Conservation (phyloP, 2,888 invertebrate genomes). For the Epistrophe eligans region DNA sequence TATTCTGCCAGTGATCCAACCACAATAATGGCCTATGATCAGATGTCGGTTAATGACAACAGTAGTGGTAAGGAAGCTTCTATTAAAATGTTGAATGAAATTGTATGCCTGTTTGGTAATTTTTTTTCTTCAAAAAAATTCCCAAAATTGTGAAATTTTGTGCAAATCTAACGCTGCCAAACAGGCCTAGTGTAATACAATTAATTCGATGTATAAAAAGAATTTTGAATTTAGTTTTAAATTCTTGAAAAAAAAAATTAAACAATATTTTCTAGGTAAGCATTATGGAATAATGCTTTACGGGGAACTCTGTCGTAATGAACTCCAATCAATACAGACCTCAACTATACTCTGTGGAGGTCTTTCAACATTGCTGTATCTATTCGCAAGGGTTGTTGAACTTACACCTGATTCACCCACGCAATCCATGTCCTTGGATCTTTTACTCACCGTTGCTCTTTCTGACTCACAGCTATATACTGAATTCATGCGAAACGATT, state of each 20-base stretch:
- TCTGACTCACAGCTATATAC: conserved; percentile 87
- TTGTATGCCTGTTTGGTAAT: too few species aligned
- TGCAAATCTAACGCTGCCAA: too few species aligned
- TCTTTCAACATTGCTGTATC: conserved; percentile 87
- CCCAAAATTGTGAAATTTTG: too few species aligned
- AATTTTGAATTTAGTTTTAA: too few species aligned
- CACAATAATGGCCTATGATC: conserved; percentile 83
- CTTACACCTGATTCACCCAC: conserved; percentile 85
- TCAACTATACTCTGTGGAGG: conserved; percentile 85
- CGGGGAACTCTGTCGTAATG: conserved; percentile 80
- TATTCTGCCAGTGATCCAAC: conserved; percentile 88
- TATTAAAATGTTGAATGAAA: too few species aligned
- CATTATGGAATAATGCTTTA: conserved; percentile 81
- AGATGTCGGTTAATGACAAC: conserved; percentile 55
- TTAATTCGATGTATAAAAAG: too few species aligned
- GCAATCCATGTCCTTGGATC: conserved; percentile 87
- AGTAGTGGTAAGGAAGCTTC: conserved; percentile 26
- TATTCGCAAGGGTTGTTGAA: conserved; percentile 89
- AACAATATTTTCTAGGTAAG: conserved; percentile 30
- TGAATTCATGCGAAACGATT: conserved; percentile 86
- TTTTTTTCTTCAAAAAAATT: too few species aligned
- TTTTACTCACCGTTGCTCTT: conserved; percentile 86
- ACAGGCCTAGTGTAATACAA: too few species aligned
- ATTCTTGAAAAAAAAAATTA: background rate
- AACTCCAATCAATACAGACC: conserved; percentile 81